phyloP scores from a whole-genome alignment of 2,888 invertebrate species.

The Xanthostigma xanthostigma region DNA sequence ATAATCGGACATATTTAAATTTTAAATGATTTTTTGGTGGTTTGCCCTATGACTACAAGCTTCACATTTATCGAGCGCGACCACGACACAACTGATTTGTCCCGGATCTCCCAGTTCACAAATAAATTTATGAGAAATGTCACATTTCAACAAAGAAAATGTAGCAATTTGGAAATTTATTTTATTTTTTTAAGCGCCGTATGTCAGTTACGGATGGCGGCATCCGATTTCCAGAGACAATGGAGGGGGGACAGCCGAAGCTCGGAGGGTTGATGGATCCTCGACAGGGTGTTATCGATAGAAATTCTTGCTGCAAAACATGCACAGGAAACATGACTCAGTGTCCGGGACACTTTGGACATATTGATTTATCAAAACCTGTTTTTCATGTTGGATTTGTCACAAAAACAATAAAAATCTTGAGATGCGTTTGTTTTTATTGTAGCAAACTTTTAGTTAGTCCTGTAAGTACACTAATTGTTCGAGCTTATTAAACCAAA shows the following conservation, averaged over 20 bases:
- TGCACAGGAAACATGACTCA: conserved; percentile 97
- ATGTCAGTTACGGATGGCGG: conserved; percentile 98
- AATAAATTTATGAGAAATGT: too few relatives aligned
- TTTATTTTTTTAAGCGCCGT: conserved; percentile 53
- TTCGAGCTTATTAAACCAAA: not conserved
- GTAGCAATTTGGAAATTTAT: not conserved
- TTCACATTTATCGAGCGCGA: too few relatives aligned
- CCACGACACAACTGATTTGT: too few relatives aligned
- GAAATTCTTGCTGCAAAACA: conserved; percentile 84
- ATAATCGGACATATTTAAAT: too few relatives aligned
- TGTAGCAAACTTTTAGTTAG: conserved; percentile 95
- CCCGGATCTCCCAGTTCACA: too few relatives aligned
- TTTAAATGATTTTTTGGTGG: too few relatives aligned
- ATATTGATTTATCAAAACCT: conserved; percentile 95
- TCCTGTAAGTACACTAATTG: conserved; percentile 58
- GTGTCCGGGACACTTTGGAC: conserved; percentile 99
- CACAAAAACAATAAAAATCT: conserved; percentile 89
- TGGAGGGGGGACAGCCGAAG: conserved; percentile 97
- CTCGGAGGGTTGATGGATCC: conserved; percentile 99
- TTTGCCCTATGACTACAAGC: too few relatives aligned
- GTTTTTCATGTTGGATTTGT: conserved; percentile 98
- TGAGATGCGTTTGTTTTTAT: conserved; percentile 98
- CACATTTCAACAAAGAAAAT: too few relatives aligned
- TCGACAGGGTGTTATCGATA: conserved; percentile 92
- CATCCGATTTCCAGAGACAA: conserved; percentile 91